phyloP scores from a whole-genome alignment of 2,113 vertebrate species.

The Ornithorhynchus anatinus region DNA sequence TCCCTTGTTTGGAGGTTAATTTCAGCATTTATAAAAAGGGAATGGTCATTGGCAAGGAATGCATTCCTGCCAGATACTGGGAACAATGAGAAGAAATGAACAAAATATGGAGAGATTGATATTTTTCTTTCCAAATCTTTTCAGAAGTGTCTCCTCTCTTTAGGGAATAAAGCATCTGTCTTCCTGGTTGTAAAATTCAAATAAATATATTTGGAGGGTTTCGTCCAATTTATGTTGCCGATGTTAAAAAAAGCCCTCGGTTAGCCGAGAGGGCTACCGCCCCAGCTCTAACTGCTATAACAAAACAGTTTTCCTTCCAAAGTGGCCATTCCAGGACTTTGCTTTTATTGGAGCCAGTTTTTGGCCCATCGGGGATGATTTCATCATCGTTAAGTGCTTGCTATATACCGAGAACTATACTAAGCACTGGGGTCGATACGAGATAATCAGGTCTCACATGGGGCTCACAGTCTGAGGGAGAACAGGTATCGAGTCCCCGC shows the following conservation, averaged over 20 bases:
- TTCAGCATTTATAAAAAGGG: slow-evolving; percentile 51
- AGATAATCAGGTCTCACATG: too few relatives aligned
- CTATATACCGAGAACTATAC: too few relatives aligned
- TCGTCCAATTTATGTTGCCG: too few relatives aligned
- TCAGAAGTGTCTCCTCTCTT: slow-evolving; percentile 51
- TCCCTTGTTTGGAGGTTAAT: slow-evolving; percentile 48
- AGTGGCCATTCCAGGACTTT: too few relatives aligned
- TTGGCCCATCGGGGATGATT: too few relatives aligned
- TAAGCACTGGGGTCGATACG: too few relatives aligned
- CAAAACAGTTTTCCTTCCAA: too few relatives aligned
- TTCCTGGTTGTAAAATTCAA: slow-evolving; percentile 57
- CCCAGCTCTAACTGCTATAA: too few relatives aligned
- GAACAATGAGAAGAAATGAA: slow-evolving; percentile 52
- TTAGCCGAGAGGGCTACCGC: too few relatives aligned
- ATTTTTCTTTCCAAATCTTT: slow-evolving; percentile 46
- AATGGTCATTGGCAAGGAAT: slow-evolving; percentile 60
- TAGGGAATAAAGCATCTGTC: slow-evolving; percentile 50
- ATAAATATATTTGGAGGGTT: slow-evolving; percentile 67
- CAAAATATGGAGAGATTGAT: slow-evolving; percentile 53
- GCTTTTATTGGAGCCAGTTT: too few relatives aligned
- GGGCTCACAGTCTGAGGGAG: neutral
- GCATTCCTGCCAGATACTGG: slow-evolving; percentile 48
- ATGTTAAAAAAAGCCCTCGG: too few relatives aligned
- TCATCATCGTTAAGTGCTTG: too few relatives aligned
- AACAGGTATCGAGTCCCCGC: neutral